Evolutionary conservation across 1,140 invertebrate species (phyloP).

Genomic region (Ostrea denselamellosa): DNA sequence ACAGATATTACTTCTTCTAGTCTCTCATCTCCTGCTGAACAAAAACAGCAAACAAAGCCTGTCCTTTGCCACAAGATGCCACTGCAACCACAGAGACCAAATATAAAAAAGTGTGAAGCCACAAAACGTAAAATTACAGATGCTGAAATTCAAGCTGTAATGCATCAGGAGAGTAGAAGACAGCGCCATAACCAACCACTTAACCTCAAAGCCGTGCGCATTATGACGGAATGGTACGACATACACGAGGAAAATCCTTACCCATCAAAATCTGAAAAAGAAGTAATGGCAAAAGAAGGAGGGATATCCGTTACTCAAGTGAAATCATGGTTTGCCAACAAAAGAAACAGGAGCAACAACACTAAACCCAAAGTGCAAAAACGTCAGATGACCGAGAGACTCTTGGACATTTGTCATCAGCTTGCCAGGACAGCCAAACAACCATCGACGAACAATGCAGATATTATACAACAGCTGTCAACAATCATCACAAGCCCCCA

Average conservation of each 20-base stretch:
- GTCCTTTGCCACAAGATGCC: conserved; percentile 42
- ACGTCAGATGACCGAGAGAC: conserved; percentile 69
- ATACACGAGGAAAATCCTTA: conserved; percentile 73
- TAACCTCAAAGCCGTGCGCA: conserved; percentile 65
- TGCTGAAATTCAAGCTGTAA: conserved; percentile 28
- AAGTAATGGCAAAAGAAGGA: conserved; percentile 69
- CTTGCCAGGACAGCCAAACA: conserved; percentile 62
- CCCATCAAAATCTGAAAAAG: conserved; percentile 72
- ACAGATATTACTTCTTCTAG: not conserved
- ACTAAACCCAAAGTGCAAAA: conserved; percentile 76
- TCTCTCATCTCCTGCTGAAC: conserved; percentile 6
- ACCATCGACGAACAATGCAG: conserved; percentile 68
- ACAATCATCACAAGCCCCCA: conserved; percentile 61
- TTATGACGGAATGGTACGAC: conserved; percentile 74
- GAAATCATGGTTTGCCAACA: conserved; percentile 77
- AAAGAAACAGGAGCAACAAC: conserved; percentile 76
- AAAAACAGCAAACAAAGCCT: conserved; percentile 16
- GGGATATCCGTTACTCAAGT: conserved; percentile 73
- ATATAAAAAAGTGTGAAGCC: conserved; percentile 40
- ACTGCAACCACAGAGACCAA: conserved; percentile 29
- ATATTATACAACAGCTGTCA: conserved; percentile 73
- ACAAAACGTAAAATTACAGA: conserved; percentile 36
- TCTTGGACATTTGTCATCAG: conserved; percentile 70
- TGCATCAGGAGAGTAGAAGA: conserved; percentile 49
- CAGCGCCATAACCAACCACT: conserved; percentile 72